A percentile compares a stretch with the other conserved stretches of the same genome.
Evolutionary conservation across 2,113 vertebrate genomes (phyloP).

Genomic region (Lota lota): DNA sequence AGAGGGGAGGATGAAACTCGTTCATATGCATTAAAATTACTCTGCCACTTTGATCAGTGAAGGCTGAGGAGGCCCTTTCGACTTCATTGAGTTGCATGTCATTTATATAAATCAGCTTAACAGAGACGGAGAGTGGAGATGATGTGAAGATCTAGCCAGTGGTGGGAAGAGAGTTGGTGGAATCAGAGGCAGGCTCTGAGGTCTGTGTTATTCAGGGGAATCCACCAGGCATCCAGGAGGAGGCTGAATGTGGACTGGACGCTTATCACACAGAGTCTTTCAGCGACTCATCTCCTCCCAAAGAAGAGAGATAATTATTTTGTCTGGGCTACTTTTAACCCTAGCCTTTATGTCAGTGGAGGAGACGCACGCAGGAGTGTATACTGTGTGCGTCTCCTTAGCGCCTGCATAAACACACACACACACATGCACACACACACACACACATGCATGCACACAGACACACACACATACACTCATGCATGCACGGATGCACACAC

Average conservation of each 20-base stretch:
- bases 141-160: slow-evolving; percentile 37
- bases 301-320: slow-evolving; percentile 61
- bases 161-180: slow-evolving; percentile 41
- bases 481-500: background rate
- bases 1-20: slow-evolving; percentile 40
- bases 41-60: slow-evolving; percentile 60
- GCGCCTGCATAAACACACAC: background rate
- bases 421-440: background rate
- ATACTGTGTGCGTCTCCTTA: background rate
- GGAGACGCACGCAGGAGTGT: background rate
- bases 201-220: slow-evolving; percentile 28
- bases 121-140: slow-evolving; percentile 33
- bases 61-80: slow-evolving; percentile 49
- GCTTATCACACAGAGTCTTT: slow-evolving; percentile 19
- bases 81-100: slow-evolving; percentile 44
- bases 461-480: slow-evolving; percentile 14
- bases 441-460: slow-evolving; percentile 9
- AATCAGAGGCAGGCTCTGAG: slow-evolving; percentile 25
- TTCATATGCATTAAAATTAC: slow-evolving; percentile 55
- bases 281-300: slow-evolving; percentile 47
- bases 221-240: slow-evolving; percentile 33
- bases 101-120: slow-evolving; percentile 53
- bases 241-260: slow-evolving; percentile 28
- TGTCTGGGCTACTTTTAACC: slow-evolving; percentile 64
- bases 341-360: slow-evolving; percentile 41